Evolutionary conservation across 2,797 vertebrate genomes (phyloP), one percentile per base, ranked within the genome.

Genomic region (Typhlichthys eigenmanni): DNA sequence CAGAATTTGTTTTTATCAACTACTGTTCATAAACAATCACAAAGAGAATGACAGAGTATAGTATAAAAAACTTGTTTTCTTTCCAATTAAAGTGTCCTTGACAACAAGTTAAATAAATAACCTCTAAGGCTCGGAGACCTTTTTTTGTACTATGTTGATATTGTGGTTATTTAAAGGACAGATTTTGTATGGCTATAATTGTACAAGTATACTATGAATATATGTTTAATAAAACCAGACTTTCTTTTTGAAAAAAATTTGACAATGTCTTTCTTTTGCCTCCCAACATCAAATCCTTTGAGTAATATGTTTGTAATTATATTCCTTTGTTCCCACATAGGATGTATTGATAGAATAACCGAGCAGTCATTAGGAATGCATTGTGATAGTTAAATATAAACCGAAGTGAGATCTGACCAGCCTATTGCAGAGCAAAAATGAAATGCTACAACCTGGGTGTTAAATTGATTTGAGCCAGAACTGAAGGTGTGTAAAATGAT

Each of bases 131-230:
- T 69, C 61, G 24, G 24, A 59, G 67, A 72, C 62, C 71, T 82
- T 72, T 84, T 86, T 86, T 88, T 86, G 71, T 88, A 88, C 74
- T 74, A 76, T 80, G 74, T 75, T 80, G 60, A 85, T 82, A 85
- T 72, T 68, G 65, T 76, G 64, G 74, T 82, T 86, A 86, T 85
- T 83, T 85, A 77, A 79, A 91, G 92, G 87, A 83, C 90, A 92
- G 90, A 87, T 95, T 95, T 95, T 94, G 84, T 95, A 94, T 93
- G 85, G 87, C 93, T 94, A 88, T 78, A 92, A 91, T 92, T 95
- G 93, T 95, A 95, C 90, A 96, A 87, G 86, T 91, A 90, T 93
- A 86, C 87, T 95, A 94, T 95, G 94, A 93, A 94, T 95, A 93
- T 71, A 94, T 95, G 94, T 95, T 95, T 95, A 95, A 95, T 96